phyloP scores from a whole-genome alignment of 2,797 vertebrate genomes.

The Manis javanica region DNA sequence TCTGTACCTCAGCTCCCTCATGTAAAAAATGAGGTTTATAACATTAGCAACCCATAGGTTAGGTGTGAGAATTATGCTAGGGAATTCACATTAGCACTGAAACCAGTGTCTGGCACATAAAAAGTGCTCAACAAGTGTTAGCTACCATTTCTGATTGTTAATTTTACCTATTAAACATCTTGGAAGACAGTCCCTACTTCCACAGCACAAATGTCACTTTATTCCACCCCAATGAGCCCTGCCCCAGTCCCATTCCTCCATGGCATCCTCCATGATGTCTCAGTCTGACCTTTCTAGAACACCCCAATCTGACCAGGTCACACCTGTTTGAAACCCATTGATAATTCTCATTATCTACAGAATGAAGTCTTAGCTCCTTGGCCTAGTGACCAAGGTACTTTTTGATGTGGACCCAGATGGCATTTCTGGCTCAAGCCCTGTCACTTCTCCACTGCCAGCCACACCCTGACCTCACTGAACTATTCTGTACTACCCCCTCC shows the following conservation, averaged over 20 bases:
- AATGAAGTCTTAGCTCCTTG: constrained; percentile 15
- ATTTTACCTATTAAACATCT: constrained; percentile 9
- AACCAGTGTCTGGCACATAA: background rate
- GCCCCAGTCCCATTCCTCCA: background rate
- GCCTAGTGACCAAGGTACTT: background rate
- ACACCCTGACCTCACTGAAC: background rate
- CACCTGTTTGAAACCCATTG: background rate
- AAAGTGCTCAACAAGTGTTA: background rate
- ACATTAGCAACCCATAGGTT: background rate
- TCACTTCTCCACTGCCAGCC: background rate
- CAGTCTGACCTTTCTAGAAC: background rate
- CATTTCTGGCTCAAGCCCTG: background rate
- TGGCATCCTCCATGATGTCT: background rate
- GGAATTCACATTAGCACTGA: background rate
- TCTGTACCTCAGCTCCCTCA: constrained; percentile 35
- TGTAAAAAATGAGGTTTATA: constrained; percentile 27
- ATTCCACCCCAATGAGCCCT: background rate
- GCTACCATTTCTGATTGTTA: background rate
- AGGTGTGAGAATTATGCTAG: constrained; percentile 20
- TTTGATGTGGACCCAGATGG: background rate
- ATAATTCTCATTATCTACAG: background rate
- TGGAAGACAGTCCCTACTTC: background rate
- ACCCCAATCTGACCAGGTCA: background rate
- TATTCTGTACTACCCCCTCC: background rate
- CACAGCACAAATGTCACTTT: background rate